A percentile compares a stretch with the other conserved stretches of the same genome.
Conservation (phyloP, 2,797 vertebrate genomes). For the Leptodactylus fallax region DNA sequence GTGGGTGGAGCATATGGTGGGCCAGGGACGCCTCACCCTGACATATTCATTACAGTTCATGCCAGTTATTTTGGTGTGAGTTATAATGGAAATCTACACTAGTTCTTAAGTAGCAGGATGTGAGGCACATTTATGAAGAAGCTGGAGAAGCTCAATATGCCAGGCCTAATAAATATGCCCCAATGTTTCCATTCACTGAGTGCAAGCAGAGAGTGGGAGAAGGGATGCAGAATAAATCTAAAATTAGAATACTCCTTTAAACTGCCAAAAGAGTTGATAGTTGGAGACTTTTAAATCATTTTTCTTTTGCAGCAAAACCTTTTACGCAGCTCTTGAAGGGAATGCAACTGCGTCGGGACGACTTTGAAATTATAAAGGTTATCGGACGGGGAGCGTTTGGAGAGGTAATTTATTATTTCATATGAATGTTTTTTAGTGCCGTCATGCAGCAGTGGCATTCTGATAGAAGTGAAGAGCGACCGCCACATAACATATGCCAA, state of each 20-base stretch:
- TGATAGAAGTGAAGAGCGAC: too few relatives aligned
- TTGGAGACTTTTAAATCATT: not conserved
- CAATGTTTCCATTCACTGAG: not conserved
- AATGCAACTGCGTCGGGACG: slow-evolving; percentile 89
- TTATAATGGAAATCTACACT: too few relatives aligned
- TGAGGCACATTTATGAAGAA: too few relatives aligned
- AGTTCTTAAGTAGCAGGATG: too few relatives aligned
- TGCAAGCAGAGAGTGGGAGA: not conserved
- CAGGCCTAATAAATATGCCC: too few relatives aligned
- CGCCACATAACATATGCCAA: too few relatives aligned
- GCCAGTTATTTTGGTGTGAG: too few relatives aligned
- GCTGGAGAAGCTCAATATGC: too few relatives aligned
- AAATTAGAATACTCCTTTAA: too few relatives aligned
- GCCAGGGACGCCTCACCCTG: too few relatives aligned
- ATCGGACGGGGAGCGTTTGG: slow-evolving; percentile 94
- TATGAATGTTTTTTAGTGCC: not conserved
- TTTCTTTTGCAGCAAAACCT: slow-evolving; percentile 80
- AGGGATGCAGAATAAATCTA: not conserved
- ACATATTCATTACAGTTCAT: too few relatives aligned
- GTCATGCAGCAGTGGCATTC: not conserved
- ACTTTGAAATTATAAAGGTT: slow-evolving; percentile 96
- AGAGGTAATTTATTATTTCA: slow-evolving; percentile 79
- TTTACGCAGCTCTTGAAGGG: slow-evolving; percentile 89
- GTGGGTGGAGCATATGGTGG: too few relatives aligned
- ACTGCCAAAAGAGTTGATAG: not conserved